Conservation (phyloP, 2,113 vertebrate genomes). For the Psittacula cyanocephala region DNA sequence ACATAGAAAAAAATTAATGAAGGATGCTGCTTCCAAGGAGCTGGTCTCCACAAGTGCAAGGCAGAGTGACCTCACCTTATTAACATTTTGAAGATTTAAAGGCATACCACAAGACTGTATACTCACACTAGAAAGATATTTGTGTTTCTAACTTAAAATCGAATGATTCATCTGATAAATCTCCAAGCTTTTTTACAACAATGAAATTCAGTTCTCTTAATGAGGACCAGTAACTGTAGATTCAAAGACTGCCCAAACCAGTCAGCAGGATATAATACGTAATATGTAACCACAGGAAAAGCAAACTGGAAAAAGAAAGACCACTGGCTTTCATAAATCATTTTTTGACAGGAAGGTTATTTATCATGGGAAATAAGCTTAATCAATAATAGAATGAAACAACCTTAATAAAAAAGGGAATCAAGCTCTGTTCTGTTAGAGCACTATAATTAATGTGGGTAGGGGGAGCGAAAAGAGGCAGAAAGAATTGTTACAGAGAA, state of each 20-base stretch:
- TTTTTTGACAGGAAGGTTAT: slow-evolving; percentile 69
- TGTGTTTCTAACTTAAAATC: not conserved
- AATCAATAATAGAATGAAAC: slow-evolving; percentile 70
- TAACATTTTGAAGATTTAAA: not conserved
- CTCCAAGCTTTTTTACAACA: not conserved
- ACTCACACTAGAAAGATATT: not conserved
- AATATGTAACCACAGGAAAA: slow-evolving; percentile 64
- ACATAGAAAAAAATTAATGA: not conserved
- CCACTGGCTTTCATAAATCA: slow-evolving; percentile 66
- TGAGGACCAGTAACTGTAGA: slow-evolving; percentile 24
- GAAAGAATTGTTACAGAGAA: slow-evolving; percentile 58
- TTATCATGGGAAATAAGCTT: slow-evolving; percentile 72
- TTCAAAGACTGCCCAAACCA: slow-evolving; percentile 56
- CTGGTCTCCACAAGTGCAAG: not conserved
- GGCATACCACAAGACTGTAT: not conserved
- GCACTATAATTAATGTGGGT: slow-evolving; percentile 65
- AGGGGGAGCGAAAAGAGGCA: slow-evolving; percentile 13
- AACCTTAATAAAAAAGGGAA: slow-evolving; percentile 68
- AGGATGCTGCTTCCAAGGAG: not conserved
- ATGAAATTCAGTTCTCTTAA: slow-evolving; percentile 19
- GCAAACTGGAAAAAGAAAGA: slow-evolving; percentile 59
- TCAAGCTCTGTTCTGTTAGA: slow-evolving; percentile 54
- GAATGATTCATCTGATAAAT: not conserved
- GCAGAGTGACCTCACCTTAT: not conserved
- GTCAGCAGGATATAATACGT: slow-evolving; percentile 55